Conservation (phyloP, 30 jellyfish, hydroid and myxozoan species). For the Sanderia malayensis region DNA sequence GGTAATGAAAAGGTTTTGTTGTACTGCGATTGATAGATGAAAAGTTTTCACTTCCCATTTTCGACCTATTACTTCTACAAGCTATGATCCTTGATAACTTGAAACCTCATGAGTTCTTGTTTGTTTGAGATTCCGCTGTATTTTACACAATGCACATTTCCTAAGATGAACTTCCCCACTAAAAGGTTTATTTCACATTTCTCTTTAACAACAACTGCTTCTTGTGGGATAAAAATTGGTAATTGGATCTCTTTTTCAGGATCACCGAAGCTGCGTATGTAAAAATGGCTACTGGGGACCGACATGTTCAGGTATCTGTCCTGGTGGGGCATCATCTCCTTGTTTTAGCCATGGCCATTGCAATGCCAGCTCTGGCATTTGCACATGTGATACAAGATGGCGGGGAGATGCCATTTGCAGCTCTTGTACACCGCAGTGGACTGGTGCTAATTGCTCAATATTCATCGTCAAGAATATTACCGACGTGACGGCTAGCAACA, state of each 20-base stretch:
- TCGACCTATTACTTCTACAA: no score
- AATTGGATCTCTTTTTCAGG: constrained; percentile 10
- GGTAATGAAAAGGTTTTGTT: no score
- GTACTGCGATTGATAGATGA: no score
- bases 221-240: neutral
- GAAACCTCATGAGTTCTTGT: no score
- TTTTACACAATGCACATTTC: no score
- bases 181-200: no score
- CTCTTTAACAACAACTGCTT: no score
- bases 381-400: constrained; percentile 69
- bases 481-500: neutral
- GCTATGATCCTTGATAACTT: no score
- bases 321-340: constrained; percentile 56
- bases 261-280: constrained; percentile 31
- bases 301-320: constrained; percentile 33
- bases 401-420: constrained; percentile 38
- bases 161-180: no score
- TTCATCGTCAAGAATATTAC: neutral
- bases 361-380: constrained; percentile 29
- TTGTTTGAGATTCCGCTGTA: no score
- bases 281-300: constrained; percentile 58
- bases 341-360: constrained; percentile 51
- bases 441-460: constrained; percentile 57
- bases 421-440: constrained; percentile 43
- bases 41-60: no score